Percentiles rank a stretch among this genome's conserved stretches.
phyloP scores from a whole-genome alignment of 2,797 vertebrate species.

The Aldrovandia affinis region DNA sequence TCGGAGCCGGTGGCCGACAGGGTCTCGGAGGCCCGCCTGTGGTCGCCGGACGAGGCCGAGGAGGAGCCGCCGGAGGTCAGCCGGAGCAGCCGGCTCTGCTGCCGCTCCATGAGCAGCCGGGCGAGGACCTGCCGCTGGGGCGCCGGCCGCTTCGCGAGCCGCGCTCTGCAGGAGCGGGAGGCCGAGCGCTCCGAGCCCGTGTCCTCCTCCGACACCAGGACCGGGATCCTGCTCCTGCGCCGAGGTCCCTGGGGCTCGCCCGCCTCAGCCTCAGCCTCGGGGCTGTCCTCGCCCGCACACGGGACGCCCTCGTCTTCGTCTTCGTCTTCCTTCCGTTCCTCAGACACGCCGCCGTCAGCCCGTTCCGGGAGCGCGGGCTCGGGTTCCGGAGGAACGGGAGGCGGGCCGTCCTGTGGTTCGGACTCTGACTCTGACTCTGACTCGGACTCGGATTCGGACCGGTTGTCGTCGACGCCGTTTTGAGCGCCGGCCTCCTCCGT shows the following conservation, averaged over 20 bases:
- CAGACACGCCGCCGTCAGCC: constrained; percentile 17
- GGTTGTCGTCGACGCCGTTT: constrained; percentile 38
- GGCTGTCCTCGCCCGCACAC: constrained; percentile 1
- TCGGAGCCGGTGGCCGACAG: constrained; percentile 87
- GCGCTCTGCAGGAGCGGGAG: constrained; percentile 78
- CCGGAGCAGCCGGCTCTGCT: constrained; percentile 81
- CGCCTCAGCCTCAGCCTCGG: constrained; percentile 29
- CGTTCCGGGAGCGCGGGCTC: constrained; percentile 37
- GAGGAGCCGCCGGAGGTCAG: constrained; percentile 86
- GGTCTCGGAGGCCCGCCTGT: constrained; percentile 82
- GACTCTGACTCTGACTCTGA: constrained; percentile 2
- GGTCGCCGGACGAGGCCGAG: constrained; percentile 85
- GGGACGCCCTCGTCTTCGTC: no score
- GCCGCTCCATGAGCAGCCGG: constrained; percentile 85
- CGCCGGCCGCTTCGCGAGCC: constrained; percentile 75
- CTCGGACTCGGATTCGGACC: constrained; percentile 14
- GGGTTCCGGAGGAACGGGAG: constrained; percentile 43
- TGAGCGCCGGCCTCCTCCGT: constrained; percentile 54
- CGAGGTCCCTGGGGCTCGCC: constrained; percentile 57
- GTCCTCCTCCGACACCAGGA: constrained; percentile 88
- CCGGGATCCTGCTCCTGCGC: constrained; percentile 86
- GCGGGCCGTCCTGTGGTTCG: neutral
- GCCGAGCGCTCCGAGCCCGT: constrained; percentile 83
- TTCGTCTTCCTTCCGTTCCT: constrained; percentile 37
- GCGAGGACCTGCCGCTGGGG: constrained; percentile 84